phyloP scores from a whole-genome alignment of 2,113 vertebrate species.

The Elgaria multicarinata region DNA sequence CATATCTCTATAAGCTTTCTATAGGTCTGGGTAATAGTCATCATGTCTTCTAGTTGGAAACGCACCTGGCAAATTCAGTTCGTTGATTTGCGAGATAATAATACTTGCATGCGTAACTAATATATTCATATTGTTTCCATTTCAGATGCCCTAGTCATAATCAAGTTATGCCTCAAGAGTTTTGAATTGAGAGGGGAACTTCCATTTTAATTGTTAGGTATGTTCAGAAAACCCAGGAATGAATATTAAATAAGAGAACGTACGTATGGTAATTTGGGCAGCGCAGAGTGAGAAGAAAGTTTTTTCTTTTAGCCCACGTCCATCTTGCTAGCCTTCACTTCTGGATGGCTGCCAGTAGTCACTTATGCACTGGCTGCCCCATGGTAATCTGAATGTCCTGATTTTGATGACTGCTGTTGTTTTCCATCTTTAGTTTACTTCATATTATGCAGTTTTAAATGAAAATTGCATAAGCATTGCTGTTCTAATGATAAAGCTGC shows the following conservation, averaged over 20 bases:
- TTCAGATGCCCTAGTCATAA: background rate
- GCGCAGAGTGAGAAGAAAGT: background rate
- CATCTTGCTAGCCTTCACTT: background rate
- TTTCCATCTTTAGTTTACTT: background rate
- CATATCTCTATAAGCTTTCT: background rate
- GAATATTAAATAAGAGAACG: background rate
- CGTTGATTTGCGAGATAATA: background rate
- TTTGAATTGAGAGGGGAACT: background rate
- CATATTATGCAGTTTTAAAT: background rate
- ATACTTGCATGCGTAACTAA: background rate
- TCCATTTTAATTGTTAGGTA: background rate
- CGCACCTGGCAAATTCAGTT: background rate
- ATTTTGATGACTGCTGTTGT: background rate
- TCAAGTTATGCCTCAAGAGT: background rate
- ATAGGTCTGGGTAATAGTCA: background rate
- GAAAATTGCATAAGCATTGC: background rate
- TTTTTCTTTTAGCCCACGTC: background rate
- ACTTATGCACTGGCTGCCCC: background rate
- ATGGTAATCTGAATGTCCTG: background rate
- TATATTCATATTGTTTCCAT: constrained; percentile 7
- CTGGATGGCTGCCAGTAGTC: background rate
- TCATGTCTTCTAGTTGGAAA: background rate
- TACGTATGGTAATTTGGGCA: background rate
- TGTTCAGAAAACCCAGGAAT: background rate
- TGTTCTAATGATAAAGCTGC: background rate